A percentile compares a stretch with the other conserved stretches of the same genome.
Evolutionary conservation across 2,113 vertebrate genomes (phyloP).

Genomic region (Chroicocephalus ridibundus): DNA sequence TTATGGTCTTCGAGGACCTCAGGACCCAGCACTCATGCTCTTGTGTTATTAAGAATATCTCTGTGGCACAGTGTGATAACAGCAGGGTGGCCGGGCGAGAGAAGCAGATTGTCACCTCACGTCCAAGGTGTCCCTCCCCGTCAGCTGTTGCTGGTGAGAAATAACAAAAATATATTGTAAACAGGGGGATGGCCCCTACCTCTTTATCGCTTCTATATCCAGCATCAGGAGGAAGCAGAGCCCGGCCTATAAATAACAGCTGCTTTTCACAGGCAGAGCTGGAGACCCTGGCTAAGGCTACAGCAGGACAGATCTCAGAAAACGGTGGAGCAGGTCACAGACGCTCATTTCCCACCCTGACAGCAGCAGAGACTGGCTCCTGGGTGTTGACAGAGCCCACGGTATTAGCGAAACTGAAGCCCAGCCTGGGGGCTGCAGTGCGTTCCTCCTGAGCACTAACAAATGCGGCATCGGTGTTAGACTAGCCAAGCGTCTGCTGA

Average conservation of each 20-base stretch:
- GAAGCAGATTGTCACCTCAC: background rate
- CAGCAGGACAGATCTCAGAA: background rate
- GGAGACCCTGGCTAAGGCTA: background rate
- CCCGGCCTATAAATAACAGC: background rate
- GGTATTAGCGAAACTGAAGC: background rate
- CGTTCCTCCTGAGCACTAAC: background rate
- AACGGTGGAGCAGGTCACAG: accelerated
- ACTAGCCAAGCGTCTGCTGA: background rate
- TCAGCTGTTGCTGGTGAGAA: background rate
- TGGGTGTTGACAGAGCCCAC: background rate
- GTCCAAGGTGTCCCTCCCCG: background rate
- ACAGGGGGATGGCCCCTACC: background rate
- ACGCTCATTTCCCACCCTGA: background rate
- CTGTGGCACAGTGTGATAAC: background rate
- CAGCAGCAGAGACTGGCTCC: background rate
- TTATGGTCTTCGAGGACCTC: background rate
- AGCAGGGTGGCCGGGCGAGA: background rate
- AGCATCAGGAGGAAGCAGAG: background rate
- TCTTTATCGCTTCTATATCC: background rate
- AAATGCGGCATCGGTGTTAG: background rate
- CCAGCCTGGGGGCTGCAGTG: background rate
- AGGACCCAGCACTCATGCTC: background rate
- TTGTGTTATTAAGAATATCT: background rate
- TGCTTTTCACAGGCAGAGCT: background rate
- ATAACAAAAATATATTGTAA: background rate